Base-by-base conservation (phyloP, 2,888 invertebrate species). In the Sarcophaga rosellei region DNA sequence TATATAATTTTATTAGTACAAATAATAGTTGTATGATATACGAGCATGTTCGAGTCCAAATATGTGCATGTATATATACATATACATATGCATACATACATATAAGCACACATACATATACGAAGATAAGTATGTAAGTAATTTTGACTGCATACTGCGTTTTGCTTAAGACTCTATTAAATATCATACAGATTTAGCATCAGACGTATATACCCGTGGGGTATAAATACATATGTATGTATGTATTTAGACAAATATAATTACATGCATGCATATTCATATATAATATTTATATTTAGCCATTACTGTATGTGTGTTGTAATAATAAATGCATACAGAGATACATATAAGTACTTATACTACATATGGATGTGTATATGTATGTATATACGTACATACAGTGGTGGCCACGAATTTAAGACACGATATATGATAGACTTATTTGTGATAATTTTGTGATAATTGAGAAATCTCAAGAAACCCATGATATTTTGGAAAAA, bases 11-110 rank as follows among this genome's bases (percentile, higher is more conserved):
- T 63, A 35, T 76, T 82, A 59, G 11, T 47, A 63, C 68, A 74
- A 63, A 12, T 74, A 73, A 74, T 78, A 84, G 74, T 81, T 72
- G 53, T 66, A 70, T 85, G 59, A 82, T 74, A 59, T 81, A 81
- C 74, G 53, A 53, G 15, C 53, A 12, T 10, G 10, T 65, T 65
- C 8, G 21, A 25, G 21, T 20, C 15, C 21, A 25, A 63, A 21
- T 23, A 63, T 53, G 12, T 15, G 47, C 4, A 47, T 15, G 15
- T 53, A 15, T 17, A 15, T 53, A 47, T 15, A 3, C 17, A 15
- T 17, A 15, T 53, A 15, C 0, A 17, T 17, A 53, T 53, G 17
- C 17, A 17, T 53, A 53, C 53, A 53, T 15, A 53, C 8, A 53
- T 15, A 53, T 2, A 35, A 35, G 35, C 35, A 35, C 35, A 35